Conservation (phyloP, 2,797 vertebrate genomes). For the Falco cherrug region DNA sequence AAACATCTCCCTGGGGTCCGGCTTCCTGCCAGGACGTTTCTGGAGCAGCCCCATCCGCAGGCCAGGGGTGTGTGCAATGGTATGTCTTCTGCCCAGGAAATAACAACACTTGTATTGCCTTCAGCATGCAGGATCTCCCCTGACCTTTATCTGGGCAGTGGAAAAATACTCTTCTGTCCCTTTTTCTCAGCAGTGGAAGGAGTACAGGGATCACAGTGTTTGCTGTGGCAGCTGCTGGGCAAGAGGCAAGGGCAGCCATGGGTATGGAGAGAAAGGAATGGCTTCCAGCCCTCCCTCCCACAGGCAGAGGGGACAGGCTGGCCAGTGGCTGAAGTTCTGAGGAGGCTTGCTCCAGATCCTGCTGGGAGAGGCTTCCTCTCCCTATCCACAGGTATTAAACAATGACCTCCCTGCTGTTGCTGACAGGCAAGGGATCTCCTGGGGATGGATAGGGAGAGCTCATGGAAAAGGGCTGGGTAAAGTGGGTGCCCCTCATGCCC, state of each 20-base stretch:
- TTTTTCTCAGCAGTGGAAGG: neutral
- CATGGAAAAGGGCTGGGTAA: neutral
- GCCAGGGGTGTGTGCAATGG: too few relatives aligned
- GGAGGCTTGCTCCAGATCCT: neutral
- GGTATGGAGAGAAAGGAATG: neutral
- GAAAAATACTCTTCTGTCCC: neutral
- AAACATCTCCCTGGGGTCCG: neutral
- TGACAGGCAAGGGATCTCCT: neutral
- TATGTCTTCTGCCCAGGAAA: neutral
- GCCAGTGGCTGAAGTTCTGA: neutral
- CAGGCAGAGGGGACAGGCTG: neutral
- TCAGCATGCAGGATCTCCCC: neutral
- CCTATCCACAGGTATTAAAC: neutral
- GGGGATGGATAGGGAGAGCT: neutral
- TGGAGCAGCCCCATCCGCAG: neutral
- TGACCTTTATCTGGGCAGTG: neutral
- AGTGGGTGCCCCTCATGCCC: neutral
- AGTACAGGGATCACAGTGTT: neutral
- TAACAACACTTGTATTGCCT: neutral
- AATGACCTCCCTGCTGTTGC: accelerated
- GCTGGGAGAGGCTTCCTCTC: neutral
- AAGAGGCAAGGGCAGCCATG: neutral
- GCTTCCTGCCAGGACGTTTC: too few relatives aligned
- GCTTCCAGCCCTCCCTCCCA: neutral
- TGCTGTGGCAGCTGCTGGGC: neutral